Conservation (phyloP, 2,113 vertebrate species). For the Monopterus albus region DNA sequence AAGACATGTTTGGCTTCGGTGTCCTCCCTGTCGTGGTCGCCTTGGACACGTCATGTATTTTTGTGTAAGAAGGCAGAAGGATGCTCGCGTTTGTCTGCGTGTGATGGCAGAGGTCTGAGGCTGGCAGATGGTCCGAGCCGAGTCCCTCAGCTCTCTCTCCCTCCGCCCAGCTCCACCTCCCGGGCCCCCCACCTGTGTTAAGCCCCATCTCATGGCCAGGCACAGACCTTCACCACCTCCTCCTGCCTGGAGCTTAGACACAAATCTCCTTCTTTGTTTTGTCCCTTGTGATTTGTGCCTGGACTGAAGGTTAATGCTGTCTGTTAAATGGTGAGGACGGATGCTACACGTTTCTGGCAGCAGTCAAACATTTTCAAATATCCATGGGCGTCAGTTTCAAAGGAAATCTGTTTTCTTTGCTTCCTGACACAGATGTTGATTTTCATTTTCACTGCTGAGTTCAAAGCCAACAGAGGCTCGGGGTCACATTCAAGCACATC, state of each 20-base stretch:
- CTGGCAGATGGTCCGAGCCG: slow-evolving; percentile 77
- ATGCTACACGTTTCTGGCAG: too few species aligned
- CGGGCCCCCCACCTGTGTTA: background rate
- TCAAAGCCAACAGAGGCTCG: slow-evolving; percentile 8
- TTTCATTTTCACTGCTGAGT: slow-evolving; percentile 25
- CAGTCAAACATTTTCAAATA: slow-evolving; percentile 2
- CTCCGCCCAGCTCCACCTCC: slow-evolving; percentile 21
- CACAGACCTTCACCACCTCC: slow-evolving; percentile 12
- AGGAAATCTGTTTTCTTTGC: slow-evolving; percentile 18
- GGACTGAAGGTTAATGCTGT: slow-evolving; percentile 16
- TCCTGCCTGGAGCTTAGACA: slow-evolving; percentile 27
- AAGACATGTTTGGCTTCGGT: too few species aligned
- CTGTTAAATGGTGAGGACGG: background rate
- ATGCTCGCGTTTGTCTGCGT: slow-evolving; percentile 16
- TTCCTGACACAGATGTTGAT: background rate
- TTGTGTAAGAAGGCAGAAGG: slow-evolving; percentile 2
- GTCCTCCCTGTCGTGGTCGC: too few species aligned
- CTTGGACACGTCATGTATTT: too few species aligned
- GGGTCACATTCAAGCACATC: too few species aligned
- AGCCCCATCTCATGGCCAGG: slow-evolving; percentile 22
- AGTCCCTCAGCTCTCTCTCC: slow-evolving; percentile 42
- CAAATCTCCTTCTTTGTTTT: background rate
- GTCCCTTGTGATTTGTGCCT: background rate
- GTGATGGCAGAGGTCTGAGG: slow-evolving; percentile 58
- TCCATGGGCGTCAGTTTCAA: slow-evolving; percentile 5